phyloP scores from a whole-genome alignment of 2,888 invertebrate species.

The Drosophila crucigera region DNA sequence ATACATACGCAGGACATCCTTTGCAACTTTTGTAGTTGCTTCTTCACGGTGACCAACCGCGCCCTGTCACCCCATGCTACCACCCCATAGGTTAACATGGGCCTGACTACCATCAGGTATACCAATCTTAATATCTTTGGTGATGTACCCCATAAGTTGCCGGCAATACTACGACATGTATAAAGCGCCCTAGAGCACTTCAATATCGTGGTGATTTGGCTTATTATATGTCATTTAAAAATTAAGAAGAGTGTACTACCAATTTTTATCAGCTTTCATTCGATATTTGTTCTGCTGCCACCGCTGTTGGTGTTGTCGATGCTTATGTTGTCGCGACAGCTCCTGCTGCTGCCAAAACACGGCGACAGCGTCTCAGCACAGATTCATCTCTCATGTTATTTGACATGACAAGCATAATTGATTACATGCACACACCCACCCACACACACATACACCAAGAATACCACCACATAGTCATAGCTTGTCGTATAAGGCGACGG shows the following conservation, averaged over 20 bases:
- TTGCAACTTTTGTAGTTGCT: too few relatives aligned
- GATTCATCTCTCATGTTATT: slow-evolving; percentile 51
- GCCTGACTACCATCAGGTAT: too few relatives aligned
- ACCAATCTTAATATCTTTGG: too few relatives aligned
- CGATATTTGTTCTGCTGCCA: slow-evolving; percentile 1
- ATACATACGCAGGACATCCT: too few relatives aligned
- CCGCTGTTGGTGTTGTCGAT: slow-evolving; percentile 32
- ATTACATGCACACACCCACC: slow-evolving; percentile 47
- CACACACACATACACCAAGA: slow-evolving; percentile 3
- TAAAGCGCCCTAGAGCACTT: too few relatives aligned
- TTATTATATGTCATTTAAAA: slow-evolving; percentile 30
- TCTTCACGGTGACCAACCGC: too few relatives aligned
- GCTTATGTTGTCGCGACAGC: slow-evolving; percentile 42
- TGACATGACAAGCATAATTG: slow-evolving; percentile 76
- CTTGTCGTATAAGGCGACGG: neutral
- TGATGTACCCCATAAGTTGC: too few relatives aligned
- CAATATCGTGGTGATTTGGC: slow-evolving; percentile 17
- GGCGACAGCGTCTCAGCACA: slow-evolving; percentile 29
- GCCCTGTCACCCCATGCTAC: too few relatives aligned
- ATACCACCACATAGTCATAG: too few relatives aligned
- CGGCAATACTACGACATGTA: too few relatives aligned
- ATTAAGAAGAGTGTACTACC: slow-evolving; percentile 4
- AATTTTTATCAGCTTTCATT: slow-evolving; percentile 15
- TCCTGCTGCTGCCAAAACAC: slow-evolving; percentile 29
- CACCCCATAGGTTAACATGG: too few relatives aligned